Evolutionary conservation across 2,113 vertebrate genomes (phyloP), one percentile per base, ranked within the genome.

Genomic region (Seriola aureovittata): DNA sequence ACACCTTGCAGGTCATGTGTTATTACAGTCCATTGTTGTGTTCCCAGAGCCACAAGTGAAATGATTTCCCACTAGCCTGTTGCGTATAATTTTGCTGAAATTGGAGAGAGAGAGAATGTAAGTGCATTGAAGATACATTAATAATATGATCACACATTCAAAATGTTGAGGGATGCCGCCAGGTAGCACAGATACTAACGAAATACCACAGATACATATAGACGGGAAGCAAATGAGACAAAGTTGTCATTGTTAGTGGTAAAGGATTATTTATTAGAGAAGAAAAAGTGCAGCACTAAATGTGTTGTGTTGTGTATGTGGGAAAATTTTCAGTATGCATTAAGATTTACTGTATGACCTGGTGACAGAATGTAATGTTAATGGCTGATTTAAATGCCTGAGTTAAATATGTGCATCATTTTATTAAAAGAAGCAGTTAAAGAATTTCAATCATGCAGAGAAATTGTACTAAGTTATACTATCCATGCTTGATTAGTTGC

Each of bases 11-110:
- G 82, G 76, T 85, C 73, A 71, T 66, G 62, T 85, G 76, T 84
- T 79, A 76, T 85, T 89, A 84, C 60, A 70, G 67, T 44, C 38
- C 75, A 80, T 83, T 80, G 72, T 82, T 75, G 58, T 25, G 50
- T 32, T 79, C 40, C 48, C 57, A 57, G 67, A 59, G 52, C 68
- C 68, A 71, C 75, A 74, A 80, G 72, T 75, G 64, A 80, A 86
- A 69, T 75, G 57, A 86, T 86, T 85, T 88, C 78, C 82, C 63
- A 54, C 34, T 23, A 46, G 65, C 62, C 74, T 62, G 36, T 73
- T 88, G 69, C 19, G 42, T 81, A 67, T 67, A 46, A 71, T 83
- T 78, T 68, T 25, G 14, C 54, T 75, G 68, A 65, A 68, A 77
- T 71, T 78, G 40, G 34, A 78, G 60, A 68, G 59, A 48, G 54